Percentiles rank a stretch among this genome's conserved stretches.
Conservation (phyloP, 1,140 invertebrate species). For the Cyclina sinensis region DNA sequence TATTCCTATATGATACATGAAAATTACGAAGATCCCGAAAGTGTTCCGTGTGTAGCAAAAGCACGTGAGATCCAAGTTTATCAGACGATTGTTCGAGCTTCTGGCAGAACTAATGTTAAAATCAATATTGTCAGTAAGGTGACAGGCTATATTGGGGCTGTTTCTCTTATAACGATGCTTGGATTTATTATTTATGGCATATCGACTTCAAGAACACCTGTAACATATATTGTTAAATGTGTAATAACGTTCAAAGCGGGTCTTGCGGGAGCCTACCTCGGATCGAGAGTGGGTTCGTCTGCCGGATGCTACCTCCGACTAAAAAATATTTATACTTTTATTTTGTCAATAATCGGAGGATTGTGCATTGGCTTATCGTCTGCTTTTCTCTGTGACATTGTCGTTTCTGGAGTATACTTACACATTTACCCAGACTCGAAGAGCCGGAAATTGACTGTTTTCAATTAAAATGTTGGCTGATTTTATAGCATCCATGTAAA, state of each 20-base stretch:
- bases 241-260: background rate
- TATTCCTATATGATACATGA: background rate
- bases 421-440: too few relatives aligned
- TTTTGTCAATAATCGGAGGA: background rate
- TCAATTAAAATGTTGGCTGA: too few relatives aligned
- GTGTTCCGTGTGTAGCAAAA: background rate
- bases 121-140: conserved; percentile 44
- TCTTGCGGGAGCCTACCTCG: background rate
- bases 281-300: background rate
- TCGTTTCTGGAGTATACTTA: background rate
- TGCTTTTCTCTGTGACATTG: background rate
- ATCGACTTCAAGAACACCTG: background rate
- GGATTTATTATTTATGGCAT: background rate
- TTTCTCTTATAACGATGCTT: conserved; percentile 26
- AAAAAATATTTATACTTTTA: background rate
- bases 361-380: background rate
- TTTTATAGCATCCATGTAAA: too few relatives aligned
- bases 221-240: background rate
- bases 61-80: background rate
- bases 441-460: too few relatives aligned
- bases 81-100: conserved; percentile 20
- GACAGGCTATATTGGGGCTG: background rate
- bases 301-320: background rate
- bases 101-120: conserved; percentile 25
- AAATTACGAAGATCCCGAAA: background rate